phyloP scores from a whole-genome alignment of 2,888 invertebrate species.

The Labia minor region DNA sequence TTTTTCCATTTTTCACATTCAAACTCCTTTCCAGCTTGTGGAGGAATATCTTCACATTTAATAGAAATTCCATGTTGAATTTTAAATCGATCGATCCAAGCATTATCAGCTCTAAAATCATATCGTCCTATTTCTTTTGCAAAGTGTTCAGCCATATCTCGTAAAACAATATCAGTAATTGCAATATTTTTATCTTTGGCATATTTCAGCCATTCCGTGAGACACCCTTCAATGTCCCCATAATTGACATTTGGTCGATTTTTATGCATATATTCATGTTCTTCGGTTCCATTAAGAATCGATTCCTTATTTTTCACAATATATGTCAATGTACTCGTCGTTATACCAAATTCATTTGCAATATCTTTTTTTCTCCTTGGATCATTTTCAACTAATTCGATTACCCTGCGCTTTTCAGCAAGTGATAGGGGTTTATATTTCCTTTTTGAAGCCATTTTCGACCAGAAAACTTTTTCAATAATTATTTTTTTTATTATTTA shows the following conservation, averaged over 20 bases:
- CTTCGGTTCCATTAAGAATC: neutral
- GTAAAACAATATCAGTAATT: neutral
- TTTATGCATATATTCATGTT: neutral
- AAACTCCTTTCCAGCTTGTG: constrained; percentile 26
- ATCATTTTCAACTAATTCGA: neutral
- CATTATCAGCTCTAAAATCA: constrained; percentile 28
- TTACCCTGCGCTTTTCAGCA: neutral
- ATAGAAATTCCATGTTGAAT: constrained; percentile 27
- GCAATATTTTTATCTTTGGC: neutral
- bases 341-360: neutral
- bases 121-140: neutral
- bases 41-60: constrained; percentile 27
- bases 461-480: neutral
- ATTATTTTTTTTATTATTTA: neutral
- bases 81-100: constrained; percentile 30
- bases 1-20: constrained; percentile 29
- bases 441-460: neutral
- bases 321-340: neutral
- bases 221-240: neutral
- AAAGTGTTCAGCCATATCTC: neutral
- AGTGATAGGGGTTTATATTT: neutral
- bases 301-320: neutral
- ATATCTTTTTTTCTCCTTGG: neutral
- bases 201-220: neutral
- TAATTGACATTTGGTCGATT: neutral